Conservation (phyloP, 2,113 vertebrate genomes). For the Suncus etruscus region DNA sequence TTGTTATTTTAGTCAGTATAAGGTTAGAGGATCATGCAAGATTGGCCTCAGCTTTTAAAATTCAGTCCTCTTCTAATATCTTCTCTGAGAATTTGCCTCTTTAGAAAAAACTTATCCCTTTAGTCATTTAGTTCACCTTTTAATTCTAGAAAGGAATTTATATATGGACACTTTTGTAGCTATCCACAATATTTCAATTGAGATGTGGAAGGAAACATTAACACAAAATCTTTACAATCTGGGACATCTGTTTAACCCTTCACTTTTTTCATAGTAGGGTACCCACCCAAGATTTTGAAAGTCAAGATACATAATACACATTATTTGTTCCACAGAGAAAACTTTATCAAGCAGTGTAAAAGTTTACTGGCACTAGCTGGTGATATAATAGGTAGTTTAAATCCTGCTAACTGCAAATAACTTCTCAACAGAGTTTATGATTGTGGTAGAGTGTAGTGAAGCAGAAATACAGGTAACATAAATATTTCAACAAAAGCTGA, state of each 20-base stretch:
- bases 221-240: constrained; percentile 55
- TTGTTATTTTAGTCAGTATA: no score
- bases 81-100: not conserved
- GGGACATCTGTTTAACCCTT: constrained; percentile 75
- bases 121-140: not conserved
- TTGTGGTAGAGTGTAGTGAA: constrained; percentile 86
- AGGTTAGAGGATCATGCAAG: no score
- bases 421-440: constrained; percentile 90
- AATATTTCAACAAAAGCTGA: constrained; percentile 89
- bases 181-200: not conserved
- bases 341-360: constrained; percentile 88
- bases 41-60: no score
- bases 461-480: constrained; percentile 89
- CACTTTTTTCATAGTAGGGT: constrained; percentile 55
- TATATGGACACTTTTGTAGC: not conserved
- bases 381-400: constrained; percentile 92
- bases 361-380: constrained; percentile 88
- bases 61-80: no score
- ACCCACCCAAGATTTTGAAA: constrained; percentile 87
- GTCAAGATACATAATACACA: constrained; percentile 74
- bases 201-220: not conserved
- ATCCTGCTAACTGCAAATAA: constrained; percentile 90
- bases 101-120: not conserved
- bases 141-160: constrained; percentile 17
- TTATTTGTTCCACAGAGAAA: constrained; percentile 88